A percentile compares a stretch with the other conserved stretches of the same genome.
Conservation (phyloP, 2,113 vertebrate genomes). For the Andinoacara biseriatus region DNA sequence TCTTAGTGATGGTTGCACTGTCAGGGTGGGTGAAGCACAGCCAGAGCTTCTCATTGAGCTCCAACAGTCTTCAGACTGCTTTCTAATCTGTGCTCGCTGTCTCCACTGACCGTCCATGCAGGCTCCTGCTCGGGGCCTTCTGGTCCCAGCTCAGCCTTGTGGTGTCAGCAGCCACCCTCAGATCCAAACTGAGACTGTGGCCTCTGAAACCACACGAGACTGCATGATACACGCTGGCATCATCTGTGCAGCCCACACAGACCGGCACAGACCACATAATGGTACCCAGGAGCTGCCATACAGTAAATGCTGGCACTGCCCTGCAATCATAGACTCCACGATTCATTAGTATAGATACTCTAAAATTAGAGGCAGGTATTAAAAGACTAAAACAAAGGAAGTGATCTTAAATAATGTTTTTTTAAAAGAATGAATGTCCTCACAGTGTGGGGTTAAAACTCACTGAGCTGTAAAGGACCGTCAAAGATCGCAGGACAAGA, state of each 20-base stretch:
- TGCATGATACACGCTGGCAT: conserved; percentile 31
- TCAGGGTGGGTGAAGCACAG: too few relatives aligned
- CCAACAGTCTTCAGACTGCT: neutral
- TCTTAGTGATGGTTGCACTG: too few relatives aligned
- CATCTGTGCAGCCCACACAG: conserved; percentile 24
- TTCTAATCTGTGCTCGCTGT: conserved; percentile 26
- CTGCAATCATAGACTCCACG: neutral
- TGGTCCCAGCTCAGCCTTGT: conserved; percentile 25
- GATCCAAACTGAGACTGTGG: conserved; percentile 61
- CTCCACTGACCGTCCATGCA: conserved; percentile 12
- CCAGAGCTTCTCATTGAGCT: neutral
- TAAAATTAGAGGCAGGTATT: neutral
- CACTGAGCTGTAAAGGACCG: neutral
- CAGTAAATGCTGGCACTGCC: conserved; percentile 6
- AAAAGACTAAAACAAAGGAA: neutral
- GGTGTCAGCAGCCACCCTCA: conserved; percentile 55
- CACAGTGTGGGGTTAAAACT: neutral
- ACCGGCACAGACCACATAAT: conserved; percentile 43
- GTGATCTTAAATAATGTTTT: neutral
- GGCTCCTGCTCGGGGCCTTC: neutral
- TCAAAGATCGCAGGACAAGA: neutral
- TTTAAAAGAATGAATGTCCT: neutral
- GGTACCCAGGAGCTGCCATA: conserved; percentile 7
- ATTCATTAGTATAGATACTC: neutral
- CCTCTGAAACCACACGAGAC: conserved; percentile 54